Percentiles rank a stretch among this genome's conserved stretches.
Evolutionary conservation across 2,113 vertebrate genomes (phyloP).

Genomic region (Cyprinodon variegatus): DNA sequence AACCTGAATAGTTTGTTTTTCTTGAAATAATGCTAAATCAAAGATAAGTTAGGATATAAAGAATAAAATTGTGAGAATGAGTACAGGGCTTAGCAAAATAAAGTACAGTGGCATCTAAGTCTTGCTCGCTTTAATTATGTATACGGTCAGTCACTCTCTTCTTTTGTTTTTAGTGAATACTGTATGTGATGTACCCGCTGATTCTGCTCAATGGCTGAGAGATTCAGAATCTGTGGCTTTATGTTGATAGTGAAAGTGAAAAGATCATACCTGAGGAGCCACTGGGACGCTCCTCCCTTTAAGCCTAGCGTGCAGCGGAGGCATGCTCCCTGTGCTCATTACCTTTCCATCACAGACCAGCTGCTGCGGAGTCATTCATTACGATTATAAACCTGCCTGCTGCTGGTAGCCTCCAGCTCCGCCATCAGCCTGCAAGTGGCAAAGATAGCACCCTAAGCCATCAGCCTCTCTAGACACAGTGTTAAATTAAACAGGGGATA

Average conservation of each 20-base stretch:
- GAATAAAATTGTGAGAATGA: not conserved
- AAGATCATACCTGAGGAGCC: conserved; percentile 80
- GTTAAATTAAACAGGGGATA: conserved; percentile 71
- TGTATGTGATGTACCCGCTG: conserved; percentile 32
- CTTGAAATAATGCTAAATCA: not conserved
- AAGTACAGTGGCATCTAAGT: not conserved
- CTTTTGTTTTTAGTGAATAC: conserved; percentile 8
- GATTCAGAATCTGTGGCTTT: conserved; percentile 61
- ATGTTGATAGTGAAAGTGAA: conserved; percentile 74
- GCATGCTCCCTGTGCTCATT: conserved; percentile 83
- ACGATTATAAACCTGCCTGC: conserved; percentile 81
- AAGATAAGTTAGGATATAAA: not conserved
- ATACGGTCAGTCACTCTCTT: conserved; percentile 32
- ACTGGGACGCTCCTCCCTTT: conserved; percentile 80
- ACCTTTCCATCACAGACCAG: conserved; percentile 86
- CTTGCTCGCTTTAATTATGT: conserved; percentile 12
- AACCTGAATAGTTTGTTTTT: not conserved
- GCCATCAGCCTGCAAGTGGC: conserved; percentile 68
- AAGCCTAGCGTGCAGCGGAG: conserved; percentile 67
- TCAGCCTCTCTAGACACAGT: conserved; percentile 47
- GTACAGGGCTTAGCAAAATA: not conserved
- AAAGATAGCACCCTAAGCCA: conserved; percentile 51
- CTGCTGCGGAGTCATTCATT: conserved; percentile 80
- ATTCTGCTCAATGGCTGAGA: conserved; percentile 48
- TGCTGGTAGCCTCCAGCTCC: conserved; percentile 69